Conservation (phyloP, 1,140 invertebrate species). For the Pachypsylla venusta region DNA sequence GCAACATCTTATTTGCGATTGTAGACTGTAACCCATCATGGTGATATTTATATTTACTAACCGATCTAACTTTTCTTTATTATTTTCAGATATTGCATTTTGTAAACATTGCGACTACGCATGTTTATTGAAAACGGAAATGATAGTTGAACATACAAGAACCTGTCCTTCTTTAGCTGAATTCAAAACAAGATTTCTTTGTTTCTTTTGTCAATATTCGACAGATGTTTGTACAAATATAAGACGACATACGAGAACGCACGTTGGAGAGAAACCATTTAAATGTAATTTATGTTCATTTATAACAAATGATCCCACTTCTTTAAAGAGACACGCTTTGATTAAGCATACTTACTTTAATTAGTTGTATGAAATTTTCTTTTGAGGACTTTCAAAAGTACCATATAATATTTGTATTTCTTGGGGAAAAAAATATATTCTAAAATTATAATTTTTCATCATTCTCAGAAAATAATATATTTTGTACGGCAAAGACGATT, state of each 20-base stretch:
- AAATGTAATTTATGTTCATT: constrained; percentile 50
- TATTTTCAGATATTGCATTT: constrained; percentile 2
- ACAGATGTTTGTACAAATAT: constrained; percentile 32
- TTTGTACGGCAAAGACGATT: too few species aligned
- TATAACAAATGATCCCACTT: constrained; percentile 8
- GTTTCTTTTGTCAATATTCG: neutral
- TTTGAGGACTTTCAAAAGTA: too few species aligned
- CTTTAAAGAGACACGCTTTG: constrained; percentile 1
- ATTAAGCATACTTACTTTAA: neutral
- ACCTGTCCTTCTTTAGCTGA: neutral
- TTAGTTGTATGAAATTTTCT: too few species aligned
- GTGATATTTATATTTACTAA: too few species aligned
- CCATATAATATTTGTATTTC: too few species aligned
- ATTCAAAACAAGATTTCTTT: neutral
- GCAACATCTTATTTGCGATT: too few species aligned
- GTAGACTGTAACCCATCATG: too few species aligned
- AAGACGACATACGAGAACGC: constrained; percentile 46
- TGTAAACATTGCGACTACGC: constrained; percentile 3
- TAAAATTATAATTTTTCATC: too few species aligned
- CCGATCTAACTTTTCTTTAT: too few species aligned
- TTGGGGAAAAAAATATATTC: too few species aligned
- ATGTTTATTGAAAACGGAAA: constrained; percentile 2
- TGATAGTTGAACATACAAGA: neutral
- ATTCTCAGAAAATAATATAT: too few species aligned
- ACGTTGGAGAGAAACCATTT: constrained; percentile 55